These are phyloP conservation scores for Scaptomyza cyrtandrae DNA, from an alignment of 2,888 invertebrate genomes.

Conservation along the genomic window DNA sequence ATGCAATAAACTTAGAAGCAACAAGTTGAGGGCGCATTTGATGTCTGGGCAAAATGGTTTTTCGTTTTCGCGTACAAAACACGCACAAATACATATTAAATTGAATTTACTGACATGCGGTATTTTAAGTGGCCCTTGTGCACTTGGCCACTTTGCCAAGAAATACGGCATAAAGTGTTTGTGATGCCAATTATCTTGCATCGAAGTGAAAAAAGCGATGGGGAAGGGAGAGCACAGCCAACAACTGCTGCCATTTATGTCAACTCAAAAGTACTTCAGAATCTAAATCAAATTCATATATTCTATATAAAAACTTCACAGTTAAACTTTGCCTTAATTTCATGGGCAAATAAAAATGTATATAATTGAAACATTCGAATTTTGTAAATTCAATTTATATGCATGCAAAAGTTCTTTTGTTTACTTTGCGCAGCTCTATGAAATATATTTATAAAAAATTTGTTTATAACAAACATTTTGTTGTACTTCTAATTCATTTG, in stretches of 20 bases:
- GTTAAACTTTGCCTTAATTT: background rate
- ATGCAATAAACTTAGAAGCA: conserved; percentile 18
- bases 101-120: conserved; percentile 41
- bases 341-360: background rate
- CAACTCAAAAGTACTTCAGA: background rate
- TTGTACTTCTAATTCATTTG: conserved; percentile 32
- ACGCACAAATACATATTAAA: conserved; percentile 30
- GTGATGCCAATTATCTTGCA: conserved; percentile 54
- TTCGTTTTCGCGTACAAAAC: conserved; percentile 7
- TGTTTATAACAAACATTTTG: conserved; percentile 2
- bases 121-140: conserved; percentile 56
- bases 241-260: conserved; percentile 19
- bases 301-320: background rate
- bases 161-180: conserved; percentile 32
- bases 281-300: background rate
- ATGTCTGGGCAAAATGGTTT: conserved; percentile 16
- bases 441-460: too few relatives aligned
- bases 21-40: conserved; percentile 34
- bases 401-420: conserved; percentile 15
- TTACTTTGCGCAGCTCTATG: too few relatives aligned
- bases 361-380: background rate
- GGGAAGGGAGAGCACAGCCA: conserved; percentile 1
- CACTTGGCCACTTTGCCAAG: conserved; percentile 43
- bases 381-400: conserved; percentile 31
- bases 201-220: background rate